phyloP scores from a whole-genome alignment of 2,113 vertebrate species.

The Rhinichthys klamathensis region DNA sequence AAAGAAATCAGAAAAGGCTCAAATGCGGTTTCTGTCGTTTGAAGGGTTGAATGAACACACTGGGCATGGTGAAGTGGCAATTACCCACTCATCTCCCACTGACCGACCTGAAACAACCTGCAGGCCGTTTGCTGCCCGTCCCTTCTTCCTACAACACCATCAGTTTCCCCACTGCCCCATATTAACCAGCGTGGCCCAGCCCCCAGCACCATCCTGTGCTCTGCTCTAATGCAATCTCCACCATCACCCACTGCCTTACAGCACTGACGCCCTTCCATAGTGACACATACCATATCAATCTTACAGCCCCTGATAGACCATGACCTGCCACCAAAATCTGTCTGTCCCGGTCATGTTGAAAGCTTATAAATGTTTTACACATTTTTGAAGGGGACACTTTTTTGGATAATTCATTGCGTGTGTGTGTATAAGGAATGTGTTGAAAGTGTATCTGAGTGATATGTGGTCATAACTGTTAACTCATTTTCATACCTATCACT shows the following conservation, averaged over 20 bases:
- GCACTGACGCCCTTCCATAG: conserved; percentile 29
- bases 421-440: not conserved
- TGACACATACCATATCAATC: conserved; percentile 40
- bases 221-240: conserved; percentile 37
- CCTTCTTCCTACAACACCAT: conserved; percentile 42
- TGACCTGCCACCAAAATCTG: conserved; percentile 38
- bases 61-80: conserved; percentile 38
- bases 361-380: not conserved
- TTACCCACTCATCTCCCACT: conserved; percentile 45
- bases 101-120: conserved; percentile 31
- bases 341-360: conserved; percentile 30
- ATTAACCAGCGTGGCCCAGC: conserved; percentile 59
- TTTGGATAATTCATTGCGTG: too few species aligned
- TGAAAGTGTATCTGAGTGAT: not conserved
- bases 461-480: not conserved
- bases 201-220: conserved; percentile 26
- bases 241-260: conserved; percentile 47
- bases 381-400: not conserved
- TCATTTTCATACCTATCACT: not conserved
- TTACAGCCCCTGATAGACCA: conserved; percentile 47
- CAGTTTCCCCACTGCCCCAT: conserved; percentile 55
- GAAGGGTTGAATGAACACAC: conserved; percentile 48
- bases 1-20: not conserved
- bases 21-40: conserved; percentile 17
- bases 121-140: conserved; percentile 33